Conservation (phyloP, 2,797 vertebrate species). For the Falco concolor region DNA sequence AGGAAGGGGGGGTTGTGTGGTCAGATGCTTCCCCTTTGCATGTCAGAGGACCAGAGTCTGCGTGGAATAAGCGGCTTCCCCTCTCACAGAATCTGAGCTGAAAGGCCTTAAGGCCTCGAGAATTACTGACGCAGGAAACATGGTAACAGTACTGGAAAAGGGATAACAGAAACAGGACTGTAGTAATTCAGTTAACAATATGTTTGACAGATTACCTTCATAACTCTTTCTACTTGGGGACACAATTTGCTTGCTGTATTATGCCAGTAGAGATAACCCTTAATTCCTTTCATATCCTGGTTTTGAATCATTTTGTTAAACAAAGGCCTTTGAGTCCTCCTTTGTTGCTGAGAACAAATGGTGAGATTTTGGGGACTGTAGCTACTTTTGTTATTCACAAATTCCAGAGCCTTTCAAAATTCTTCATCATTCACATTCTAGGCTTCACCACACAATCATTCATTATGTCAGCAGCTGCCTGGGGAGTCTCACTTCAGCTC, state of each 20-base stretch:
- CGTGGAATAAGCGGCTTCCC: background rate
- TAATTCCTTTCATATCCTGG: slow-evolving; percentile 70
- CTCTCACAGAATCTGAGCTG: background rate
- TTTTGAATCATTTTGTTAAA: slow-evolving; percentile 77
- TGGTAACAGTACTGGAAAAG: slow-evolving; percentile 9
- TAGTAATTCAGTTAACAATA: slow-evolving; percentile 63
- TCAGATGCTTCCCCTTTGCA: background rate
- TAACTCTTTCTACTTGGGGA: slow-evolving; percentile 57
- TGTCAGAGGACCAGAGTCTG: background rate
- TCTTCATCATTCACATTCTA: slow-evolving; percentile 73
- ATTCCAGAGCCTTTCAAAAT: slow-evolving; percentile 76
- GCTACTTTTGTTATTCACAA: slow-evolving; percentile 72
- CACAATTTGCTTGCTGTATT: slow-evolving; percentile 62
- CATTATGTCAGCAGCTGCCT: slow-evolving; percentile 77
- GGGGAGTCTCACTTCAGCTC: slow-evolving; percentile 69
- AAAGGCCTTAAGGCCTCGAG: slow-evolving; percentile 17
- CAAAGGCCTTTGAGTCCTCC: slow-evolving; percentile 73
- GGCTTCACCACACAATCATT: slow-evolving; percentile 71
- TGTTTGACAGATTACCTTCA: slow-evolving; percentile 44
- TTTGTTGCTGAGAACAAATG: slow-evolving; percentile 76
- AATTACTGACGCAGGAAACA: slow-evolving; percentile 46
- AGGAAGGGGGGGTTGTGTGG: background rate
- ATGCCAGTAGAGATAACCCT: slow-evolving; percentile 68
- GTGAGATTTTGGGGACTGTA: slow-evolving; percentile 72
- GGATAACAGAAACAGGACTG: slow-evolving; percentile 52